Conservation (phyloP, 2,888 invertebrate genomes). For the Pycnomerus fuliginosus region DNA sequence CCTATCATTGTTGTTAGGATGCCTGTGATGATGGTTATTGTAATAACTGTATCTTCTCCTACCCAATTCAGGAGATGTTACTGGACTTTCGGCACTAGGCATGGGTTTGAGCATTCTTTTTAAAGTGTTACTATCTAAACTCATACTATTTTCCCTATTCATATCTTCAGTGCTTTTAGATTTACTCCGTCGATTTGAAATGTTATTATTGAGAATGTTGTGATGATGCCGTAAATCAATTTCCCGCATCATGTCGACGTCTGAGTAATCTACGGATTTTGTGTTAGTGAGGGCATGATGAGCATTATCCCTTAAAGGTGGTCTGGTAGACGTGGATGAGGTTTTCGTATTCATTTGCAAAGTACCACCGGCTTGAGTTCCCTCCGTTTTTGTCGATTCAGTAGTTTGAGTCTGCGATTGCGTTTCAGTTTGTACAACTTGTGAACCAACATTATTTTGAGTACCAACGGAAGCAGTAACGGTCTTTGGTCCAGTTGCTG, state of each 20-base stretch:
- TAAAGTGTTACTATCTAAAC: constrained; percentile 79
- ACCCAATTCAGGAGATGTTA: constrained; percentile 89
- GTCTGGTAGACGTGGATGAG: constrained; percentile 61
- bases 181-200: constrained; percentile 64
- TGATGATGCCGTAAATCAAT: constrained; percentile 68
- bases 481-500: constrained; percentile 63
- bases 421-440: constrained; percentile 51
- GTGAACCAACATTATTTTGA: constrained; percentile 69
- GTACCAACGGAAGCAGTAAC: constrained; percentile 68
- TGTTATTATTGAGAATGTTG: constrained; percentile 73
- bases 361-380: constrained; percentile 80
- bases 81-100: constrained; percentile 86
- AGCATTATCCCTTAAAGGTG: constrained; percentile 43
- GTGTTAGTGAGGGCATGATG: constrained; percentile 57
- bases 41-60: constrained; percentile 74
- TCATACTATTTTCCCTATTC: constrained; percentile 55
- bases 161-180: constrained; percentile 92
- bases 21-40: constrained; percentile 63
- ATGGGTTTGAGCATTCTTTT: constrained; percentile 94
- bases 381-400: constrained; percentile 71
- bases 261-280: constrained; percentile 68
- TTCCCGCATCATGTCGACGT: constrained; percentile 69
- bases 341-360: constrained; percentile 59
- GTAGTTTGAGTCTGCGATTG: constrained; percentile 49
- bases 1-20: constrained; percentile 58